Base-by-base conservation (phyloP, 2,797 vertebrate species). In the Champsocephalus esox region DNA sequence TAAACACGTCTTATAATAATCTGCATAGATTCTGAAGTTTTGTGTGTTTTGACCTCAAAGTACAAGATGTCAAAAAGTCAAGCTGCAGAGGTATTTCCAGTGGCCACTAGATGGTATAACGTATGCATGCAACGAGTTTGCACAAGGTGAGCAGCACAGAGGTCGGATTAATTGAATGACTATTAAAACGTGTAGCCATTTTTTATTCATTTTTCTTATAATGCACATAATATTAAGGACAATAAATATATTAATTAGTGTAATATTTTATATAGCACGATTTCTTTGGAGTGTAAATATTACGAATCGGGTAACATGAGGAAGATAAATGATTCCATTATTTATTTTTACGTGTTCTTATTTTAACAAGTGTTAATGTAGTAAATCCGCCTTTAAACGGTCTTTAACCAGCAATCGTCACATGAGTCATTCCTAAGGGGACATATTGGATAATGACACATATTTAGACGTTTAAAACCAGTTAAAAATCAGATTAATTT, bases 91-190 rank as follows among this genome's bases (percentile, higher is more conserved):
- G 58, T 87, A 44, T 84, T 70, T 88, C 28, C 70, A 80, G 61
- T 80, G 88, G 71, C 93, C 93, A 92, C 92, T 92, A 94, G 93
- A 91, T 93, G 93, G 92, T 90, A 91, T 84, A 73, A 88, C 75
- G 50, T 64, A 79, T 83, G 82, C 88, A 84, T 34, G 81, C 45
- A 85, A 70, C n/a, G 3, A 48, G 28, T 81, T 57, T 67, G 63
- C 48, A 44, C 52, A 4, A 66, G 65, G 73, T 75, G 70, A 72
- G 55, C 65, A 60, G 70, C 65, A 43, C 44, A 48, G 44, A 65
- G 3, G 38, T 16, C 2, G 13, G 9, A 52, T 45, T 11, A 48
- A 61, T 48, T 24, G 41, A 9, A 32, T 43, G 6, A 41, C n/a
- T 38, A 38, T 38, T 38, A 13, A 16, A 4, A 34, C 38, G 10